Conservation (phyloP, 1,140 invertebrate species). For the Hyphantria cunea region DNA sequence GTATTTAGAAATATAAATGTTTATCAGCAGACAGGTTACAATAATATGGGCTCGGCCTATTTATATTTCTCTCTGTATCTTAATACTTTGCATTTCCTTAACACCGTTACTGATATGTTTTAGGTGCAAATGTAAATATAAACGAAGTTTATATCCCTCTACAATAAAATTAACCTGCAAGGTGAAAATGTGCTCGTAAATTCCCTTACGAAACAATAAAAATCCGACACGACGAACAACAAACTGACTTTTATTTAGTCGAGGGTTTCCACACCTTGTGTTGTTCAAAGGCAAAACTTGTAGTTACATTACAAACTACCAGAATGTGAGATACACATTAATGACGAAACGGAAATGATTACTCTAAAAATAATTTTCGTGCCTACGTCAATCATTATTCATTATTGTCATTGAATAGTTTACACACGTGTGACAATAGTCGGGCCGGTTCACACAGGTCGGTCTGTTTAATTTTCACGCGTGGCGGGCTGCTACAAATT, state of each 20-base stretch:
- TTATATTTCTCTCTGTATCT: too few species aligned
- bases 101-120: neutral
- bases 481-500: constrained; percentile 29
- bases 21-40: too few species aligned
- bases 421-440: constrained; percentile 29
- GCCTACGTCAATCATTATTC: constrained; percentile 19
- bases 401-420: constrained; percentile 23
- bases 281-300: neutral
- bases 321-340: constrained; percentile 17
- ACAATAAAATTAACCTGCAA: neutral
- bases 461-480: constrained; percentile 37
- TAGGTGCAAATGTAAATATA: neutral
- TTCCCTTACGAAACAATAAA: neutral
- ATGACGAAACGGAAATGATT: constrained; percentile 7
- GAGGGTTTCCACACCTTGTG: neutral
- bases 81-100: neutral
- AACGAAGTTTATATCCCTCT: neutral
- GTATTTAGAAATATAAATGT: too few species aligned
- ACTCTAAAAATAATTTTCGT: constrained; percentile 12
- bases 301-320: neutral
- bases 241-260: constrained; percentile 8
- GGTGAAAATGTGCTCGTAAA: neutral
- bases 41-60: too few species aligned
- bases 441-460: constrained; percentile 23
- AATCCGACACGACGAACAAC: neutral